These are phyloP conservation scores for Drosophila flavopinicola DNA, from an alignment of 2,888 invertebrate genomes.

Conservation along the genomic window DNA sequence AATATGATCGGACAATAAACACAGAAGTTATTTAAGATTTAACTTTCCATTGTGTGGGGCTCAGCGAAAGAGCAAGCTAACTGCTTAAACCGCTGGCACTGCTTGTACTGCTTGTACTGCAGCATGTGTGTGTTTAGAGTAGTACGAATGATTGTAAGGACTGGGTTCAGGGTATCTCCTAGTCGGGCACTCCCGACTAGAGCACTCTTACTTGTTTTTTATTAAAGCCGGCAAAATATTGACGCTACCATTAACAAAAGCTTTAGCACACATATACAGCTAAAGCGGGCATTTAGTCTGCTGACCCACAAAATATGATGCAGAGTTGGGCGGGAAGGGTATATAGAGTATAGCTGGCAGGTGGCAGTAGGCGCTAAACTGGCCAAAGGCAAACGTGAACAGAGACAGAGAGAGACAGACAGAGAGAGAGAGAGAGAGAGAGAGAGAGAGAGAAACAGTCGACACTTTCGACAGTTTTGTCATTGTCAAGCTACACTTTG, in stretches of 20 bases:
- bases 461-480: slow-evolving; percentile 77
- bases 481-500: slow-evolving; percentile 62
- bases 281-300: slow-evolving; percentile 47
- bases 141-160: no score
- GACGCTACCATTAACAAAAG: slow-evolving; percentile 72
- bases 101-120: no score
- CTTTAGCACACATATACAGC: slow-evolving; percentile 66
- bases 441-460: slow-evolving; percentile 11
- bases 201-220: slow-evolving; percentile 18
- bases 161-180: no score
- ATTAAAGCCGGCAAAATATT: slow-evolving; percentile 65
- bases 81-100: no score
- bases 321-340: neutral
- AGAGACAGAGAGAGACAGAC: neutral
- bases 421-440: neutral
- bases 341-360: neutral
- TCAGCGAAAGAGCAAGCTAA: no score
- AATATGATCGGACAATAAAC: no score
- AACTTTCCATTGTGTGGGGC: no score
- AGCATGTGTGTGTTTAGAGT: no score
- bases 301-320: slow-evolving; percentile 1
- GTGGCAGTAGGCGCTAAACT: slow-evolving; percentile 9
- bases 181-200: no score
- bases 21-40: no score
- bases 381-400: slow-evolving; percentile 22